These are phyloP conservation scores for Clupea harengus DNA, from an alignment of 2,113 vertebrate genomes.

Conservation along the genomic window DNA sequence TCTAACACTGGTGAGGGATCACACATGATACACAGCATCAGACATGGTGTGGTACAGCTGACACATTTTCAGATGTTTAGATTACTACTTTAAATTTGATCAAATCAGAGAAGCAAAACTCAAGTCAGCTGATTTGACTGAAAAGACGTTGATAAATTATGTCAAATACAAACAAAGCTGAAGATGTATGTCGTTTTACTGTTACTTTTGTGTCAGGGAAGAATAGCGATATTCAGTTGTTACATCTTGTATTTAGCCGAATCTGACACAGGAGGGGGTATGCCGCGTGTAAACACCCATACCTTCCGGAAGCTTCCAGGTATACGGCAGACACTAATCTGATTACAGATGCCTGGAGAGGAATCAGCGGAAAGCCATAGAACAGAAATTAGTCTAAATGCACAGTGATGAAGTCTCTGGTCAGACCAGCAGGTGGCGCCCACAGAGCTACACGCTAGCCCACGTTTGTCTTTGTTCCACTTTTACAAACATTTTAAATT, in stretches of 20 bases:
- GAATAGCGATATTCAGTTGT: neutral
- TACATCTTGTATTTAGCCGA: neutral
- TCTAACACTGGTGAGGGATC: slow-evolving; percentile 42
- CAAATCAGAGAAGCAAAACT: too few relatives aligned
- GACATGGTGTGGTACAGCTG: too few relatives aligned
- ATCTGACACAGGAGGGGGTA: neutral
- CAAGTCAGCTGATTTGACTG: too few relatives aligned
- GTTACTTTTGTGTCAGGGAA: neutral
- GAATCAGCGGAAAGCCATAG: neutral
- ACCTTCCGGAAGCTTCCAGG: neutral
- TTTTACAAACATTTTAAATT: neutral
- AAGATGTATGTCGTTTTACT: neutral
- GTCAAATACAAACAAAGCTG: too few relatives aligned
- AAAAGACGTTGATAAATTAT: too few relatives aligned
- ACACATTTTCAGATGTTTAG: too few relatives aligned
- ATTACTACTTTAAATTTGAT: too few relatives aligned
- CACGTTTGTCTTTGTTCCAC: neutral
- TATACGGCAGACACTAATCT: neutral
- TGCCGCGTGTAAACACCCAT: neutral
- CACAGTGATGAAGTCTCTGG: neutral
- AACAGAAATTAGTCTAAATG: neutral
- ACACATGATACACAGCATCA: neutral
- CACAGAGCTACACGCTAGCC: neutral
- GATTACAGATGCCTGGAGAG: neutral
- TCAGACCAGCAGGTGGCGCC: neutral